These are phyloP conservation scores for Emydocephalus ijimae DNA, from an alignment of 2,113 vertebrate species.

Conservation along the genomic window DNA sequence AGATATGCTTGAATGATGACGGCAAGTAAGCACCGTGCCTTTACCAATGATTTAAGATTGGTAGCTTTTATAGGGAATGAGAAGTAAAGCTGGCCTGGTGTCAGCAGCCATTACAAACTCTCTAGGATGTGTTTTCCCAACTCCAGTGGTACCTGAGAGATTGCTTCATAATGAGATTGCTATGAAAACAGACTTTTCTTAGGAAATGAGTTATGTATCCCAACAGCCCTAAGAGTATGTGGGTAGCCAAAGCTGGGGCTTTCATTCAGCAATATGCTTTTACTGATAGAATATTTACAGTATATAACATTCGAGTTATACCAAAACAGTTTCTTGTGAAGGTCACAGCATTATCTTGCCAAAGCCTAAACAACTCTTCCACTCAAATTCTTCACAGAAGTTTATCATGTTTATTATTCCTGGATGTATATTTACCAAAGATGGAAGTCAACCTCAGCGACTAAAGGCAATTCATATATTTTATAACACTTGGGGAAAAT, in stretches of 20 bases:
- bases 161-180: constrained; percentile 46
- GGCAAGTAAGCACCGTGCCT: constrained; percentile 36
- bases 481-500: background rate
- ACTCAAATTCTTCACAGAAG: background rate
- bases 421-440: background rate
- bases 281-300: constrained; percentile 59
- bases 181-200: constrained; percentile 60
- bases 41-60: constrained; percentile 52
- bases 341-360: constrained; percentile 4
- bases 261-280: constrained; percentile 56
- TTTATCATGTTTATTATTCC: background rate
- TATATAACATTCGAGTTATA: constrained; percentile 21
- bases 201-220: constrained; percentile 49
- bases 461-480: background rate
- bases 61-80: constrained; percentile 53
- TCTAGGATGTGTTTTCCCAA: constrained; percentile 51
- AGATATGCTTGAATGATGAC: constrained; percentile 48
- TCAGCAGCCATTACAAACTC: constrained; percentile 52
- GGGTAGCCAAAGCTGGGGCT: constrained; percentile 44
- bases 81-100: constrained; percentile 43
- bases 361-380: background rate
- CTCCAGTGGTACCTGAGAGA: constrained; percentile 45
- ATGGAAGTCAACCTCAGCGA: background rate
- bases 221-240: constrained; percentile 41
- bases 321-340: constrained; percentile 43